phyloP scores from a whole-genome alignment of 2,888 invertebrate genomes.

The Exephanes ischioxanthus region DNA sequence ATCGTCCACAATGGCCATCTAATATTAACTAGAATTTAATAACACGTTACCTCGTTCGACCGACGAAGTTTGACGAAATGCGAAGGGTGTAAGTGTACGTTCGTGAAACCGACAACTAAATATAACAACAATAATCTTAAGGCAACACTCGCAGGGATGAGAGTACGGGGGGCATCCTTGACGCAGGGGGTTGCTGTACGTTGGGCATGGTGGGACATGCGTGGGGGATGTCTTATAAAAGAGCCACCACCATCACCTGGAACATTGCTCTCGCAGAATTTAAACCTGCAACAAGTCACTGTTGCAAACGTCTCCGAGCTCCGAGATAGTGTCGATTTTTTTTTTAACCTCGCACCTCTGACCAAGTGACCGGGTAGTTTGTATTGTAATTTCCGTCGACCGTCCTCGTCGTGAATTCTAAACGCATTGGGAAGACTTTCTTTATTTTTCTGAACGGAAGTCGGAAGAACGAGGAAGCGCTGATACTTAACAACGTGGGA shows the following conservation, averaged over 20 bases:
- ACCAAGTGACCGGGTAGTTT: background rate
- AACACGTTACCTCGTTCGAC: constrained; percentile 49
- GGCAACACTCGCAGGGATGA: constrained; percentile 39
- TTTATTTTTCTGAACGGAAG: background rate
- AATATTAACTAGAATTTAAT: constrained; percentile 73
- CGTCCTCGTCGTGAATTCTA: constrained; percentile 12
- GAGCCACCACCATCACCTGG: constrained; percentile 67
- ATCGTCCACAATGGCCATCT: constrained; percentile 68
- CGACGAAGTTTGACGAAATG: constrained; percentile 47
- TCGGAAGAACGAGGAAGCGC: background rate
- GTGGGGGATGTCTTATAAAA: constrained; percentile 74
- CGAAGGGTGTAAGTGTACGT: constrained; percentile 52
- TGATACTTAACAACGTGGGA: constrained; percentile 3
- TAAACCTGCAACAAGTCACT: constrained; percentile 66
- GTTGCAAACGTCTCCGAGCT: constrained; percentile 6
- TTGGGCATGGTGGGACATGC: constrained; percentile 63
- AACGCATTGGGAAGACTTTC: constrained; percentile 6
- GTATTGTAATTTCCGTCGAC: constrained; percentile 2
- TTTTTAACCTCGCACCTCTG: background rate
- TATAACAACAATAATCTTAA: constrained; percentile 71
- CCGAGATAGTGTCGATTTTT: background rate
- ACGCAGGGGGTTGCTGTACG: constrained; percentile 56
- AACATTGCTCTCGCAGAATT: constrained; percentile 71
- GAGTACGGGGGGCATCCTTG: constrained; percentile 44
- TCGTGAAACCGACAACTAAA: constrained; percentile 30